Base-by-base conservation (phyloP, 2,797 vertebrate genomes). In the Sarcoramphus papa region DNA sequence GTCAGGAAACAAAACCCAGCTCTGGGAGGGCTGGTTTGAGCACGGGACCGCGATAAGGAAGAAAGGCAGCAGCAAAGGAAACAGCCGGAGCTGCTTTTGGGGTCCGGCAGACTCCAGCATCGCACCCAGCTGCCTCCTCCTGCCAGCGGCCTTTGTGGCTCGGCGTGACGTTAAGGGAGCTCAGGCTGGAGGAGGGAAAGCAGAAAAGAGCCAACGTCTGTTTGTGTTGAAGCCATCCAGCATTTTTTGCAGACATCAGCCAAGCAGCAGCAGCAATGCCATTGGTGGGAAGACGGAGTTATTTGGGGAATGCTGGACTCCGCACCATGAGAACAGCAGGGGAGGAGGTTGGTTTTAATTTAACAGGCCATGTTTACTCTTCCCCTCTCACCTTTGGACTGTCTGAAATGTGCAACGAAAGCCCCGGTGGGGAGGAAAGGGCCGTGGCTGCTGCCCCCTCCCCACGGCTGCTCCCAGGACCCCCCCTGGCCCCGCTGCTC, bases 221-320 rank as follows among this genome's bases (percentile, higher is more conserved):
- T 88, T 94, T 93, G 83, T 90, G 80, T 60, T 82, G 90, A 86
- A 92, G 88, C 68, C 59, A 77, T 72, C 89, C 87, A 85, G 94
- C 78, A 77, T 94, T 93, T 96, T 97, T 90, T 95, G 95, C 97
- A 93, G 84, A 89, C 94, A 82, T 94, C 94, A 96, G 95, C 97
- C 88, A 82, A 93, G 96, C 37, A 0, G 89, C 92, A 57, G 94
- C 88, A 90, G 95, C 92, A 82, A 94, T 91, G 92, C 91, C 88
- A 88, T 96, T 96, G 95, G 96, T 97, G 97, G 97, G 97, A 97
- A 97, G 97, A 93, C 43, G 0, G 87, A 97, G 96, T 95, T 96
- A 97, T 97, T 96, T 96, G 96, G 97, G 93, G 97, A 97, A 97
- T 97, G 97, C 96, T 95, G 94, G 93, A 96, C 94, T 96, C 95